A percentile compares a stretch with the other conserved stretches of the same genome.
Evolutionary conservation across 1,140 invertebrate species (phyloP).

Genomic region (Drosophila repleta): DNA sequence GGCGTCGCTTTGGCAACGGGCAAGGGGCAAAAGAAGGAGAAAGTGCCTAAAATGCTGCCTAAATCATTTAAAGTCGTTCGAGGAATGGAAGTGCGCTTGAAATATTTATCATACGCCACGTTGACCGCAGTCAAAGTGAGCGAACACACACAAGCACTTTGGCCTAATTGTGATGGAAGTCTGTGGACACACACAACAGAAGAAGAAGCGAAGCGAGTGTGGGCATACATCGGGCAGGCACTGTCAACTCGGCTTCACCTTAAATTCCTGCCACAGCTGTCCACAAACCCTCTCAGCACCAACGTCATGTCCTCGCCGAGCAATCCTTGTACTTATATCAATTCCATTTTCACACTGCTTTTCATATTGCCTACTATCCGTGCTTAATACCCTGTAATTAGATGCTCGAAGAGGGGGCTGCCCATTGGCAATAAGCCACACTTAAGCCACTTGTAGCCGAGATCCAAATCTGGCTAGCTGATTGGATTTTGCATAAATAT

Average conservation of each 20-base stretch:
- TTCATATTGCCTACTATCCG: neutral
- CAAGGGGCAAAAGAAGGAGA: neutral
- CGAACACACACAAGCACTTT: slow-evolving; percentile 9
- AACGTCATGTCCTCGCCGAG: slow-evolving; percentile 13
- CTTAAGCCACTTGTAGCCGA: slow-evolving; percentile 18
- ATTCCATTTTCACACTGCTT: slow-evolving; percentile 21
- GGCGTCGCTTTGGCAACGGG: slow-evolving; percentile 23
- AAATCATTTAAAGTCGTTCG: slow-evolving; percentile 32
- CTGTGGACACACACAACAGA: too few relatives aligned
- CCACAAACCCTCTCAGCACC: slow-evolving; percentile 8
- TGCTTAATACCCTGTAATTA: neutral
- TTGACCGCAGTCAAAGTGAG: slow-evolving; percentile 40
- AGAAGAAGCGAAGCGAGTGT: neutral
- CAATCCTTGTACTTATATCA: slow-evolving; percentile 17
- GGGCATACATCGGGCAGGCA: slow-evolving; percentile 8
- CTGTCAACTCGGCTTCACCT: slow-evolving; percentile 21
- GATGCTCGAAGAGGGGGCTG: neutral
- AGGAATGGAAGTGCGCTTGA: slow-evolving; percentile 36
- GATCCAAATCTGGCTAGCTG: neutral
- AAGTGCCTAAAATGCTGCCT: slow-evolving; percentile 13
- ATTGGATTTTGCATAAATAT: too few relatives aligned
- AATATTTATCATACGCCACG: slow-evolving; percentile 66
- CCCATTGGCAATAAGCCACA: slow-evolving; percentile 10
- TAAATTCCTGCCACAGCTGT: slow-evolving; percentile 26
- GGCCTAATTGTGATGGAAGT: slow-evolving; percentile 17